These are phyloP conservation scores for Avahi laniger DNA, from an alignment of 2,797 vertebrate species.

Conservation along the genomic window DNA sequence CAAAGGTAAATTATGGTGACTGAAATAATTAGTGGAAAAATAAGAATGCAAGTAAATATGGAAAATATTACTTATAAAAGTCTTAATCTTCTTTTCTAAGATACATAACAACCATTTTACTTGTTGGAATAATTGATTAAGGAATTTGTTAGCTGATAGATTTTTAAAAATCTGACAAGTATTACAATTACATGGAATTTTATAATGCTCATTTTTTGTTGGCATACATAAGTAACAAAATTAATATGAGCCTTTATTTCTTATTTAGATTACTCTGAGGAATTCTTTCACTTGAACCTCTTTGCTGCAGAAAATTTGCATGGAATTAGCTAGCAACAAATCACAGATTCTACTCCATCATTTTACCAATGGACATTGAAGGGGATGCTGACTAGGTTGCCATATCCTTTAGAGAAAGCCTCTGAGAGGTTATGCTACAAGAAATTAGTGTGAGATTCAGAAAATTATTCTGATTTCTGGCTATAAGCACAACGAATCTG, in stretches of 20 bases:
- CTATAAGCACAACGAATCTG: background rate
- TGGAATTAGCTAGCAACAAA: background rate
- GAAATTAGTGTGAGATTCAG: background rate
- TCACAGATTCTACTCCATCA: background rate
- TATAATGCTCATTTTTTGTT: background rate
- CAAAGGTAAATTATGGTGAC: conserved; percentile 15
- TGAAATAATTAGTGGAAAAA: conserved; percentile 14
- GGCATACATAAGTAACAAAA: background rate
- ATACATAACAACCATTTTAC: background rate
- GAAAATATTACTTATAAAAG: conserved; percentile 25
- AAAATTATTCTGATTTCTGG: background rate
- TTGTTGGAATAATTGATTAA: conserved; percentile 33
- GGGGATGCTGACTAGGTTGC: background rate
- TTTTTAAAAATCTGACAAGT: conserved; percentile 18
- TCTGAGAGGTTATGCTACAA: background rate
- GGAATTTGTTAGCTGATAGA: background rate
- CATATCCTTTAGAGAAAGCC: background rate
- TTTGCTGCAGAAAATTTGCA: background rate
- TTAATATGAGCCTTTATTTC: background rate
- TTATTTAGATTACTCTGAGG: background rate
- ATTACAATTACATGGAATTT: conserved; percentile 41
- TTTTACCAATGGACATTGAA: background rate
- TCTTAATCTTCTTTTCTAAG: conserved; percentile 29
- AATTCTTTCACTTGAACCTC: background rate
- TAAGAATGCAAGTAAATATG: background rate